A percentile compares a stretch with the other conserved stretches of the same genome.
Conservation (phyloP, 1,140 invertebrate genomes). For the Antheraea pernyi region DNA sequence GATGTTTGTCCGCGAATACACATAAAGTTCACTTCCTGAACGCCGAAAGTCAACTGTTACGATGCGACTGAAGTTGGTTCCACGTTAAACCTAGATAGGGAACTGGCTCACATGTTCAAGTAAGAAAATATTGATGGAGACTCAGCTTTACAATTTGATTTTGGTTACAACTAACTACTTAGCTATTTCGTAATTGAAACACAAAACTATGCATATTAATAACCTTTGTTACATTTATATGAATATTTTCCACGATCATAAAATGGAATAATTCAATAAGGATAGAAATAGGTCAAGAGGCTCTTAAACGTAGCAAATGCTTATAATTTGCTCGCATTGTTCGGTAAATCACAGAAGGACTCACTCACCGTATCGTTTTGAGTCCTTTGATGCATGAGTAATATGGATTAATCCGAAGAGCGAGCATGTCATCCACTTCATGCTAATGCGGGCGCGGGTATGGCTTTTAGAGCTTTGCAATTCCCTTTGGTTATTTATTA, state of each 20-base stretch:
- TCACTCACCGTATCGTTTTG: slow-evolving; percentile 55
- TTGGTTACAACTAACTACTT: no score
- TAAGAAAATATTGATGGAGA: no score
- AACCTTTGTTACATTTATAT: not conserved
- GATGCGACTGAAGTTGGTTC: no score
- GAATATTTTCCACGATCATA: not conserved
- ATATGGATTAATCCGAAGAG: slow-evolving; percentile 70
- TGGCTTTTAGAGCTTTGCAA: slow-evolving; percentile 55
- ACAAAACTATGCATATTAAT: no score
- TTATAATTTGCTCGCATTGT: slow-evolving; percentile 70
- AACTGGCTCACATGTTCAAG: no score
- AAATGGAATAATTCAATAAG: slow-evolving; percentile 49
- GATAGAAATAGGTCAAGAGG: slow-evolving; percentile 68
- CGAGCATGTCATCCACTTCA: slow-evolving; percentile 69
- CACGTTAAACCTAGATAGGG: no score
- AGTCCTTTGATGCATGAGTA: slow-evolving; percentile 74
- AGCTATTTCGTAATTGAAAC: no score
- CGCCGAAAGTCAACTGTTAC: no score
- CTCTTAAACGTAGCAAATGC: slow-evolving; percentile 53
- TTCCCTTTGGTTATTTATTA: slow-evolving; percentile 37
- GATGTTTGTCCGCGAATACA: no score
- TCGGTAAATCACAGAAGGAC: slow-evolving; percentile 59
- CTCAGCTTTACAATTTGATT: no score
- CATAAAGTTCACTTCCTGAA: no score
- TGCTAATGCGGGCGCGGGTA: slow-evolving; percentile 52